phyloP scores from a whole-genome alignment of 2,113 vertebrate species.

The Apteryx owenii region DNA sequence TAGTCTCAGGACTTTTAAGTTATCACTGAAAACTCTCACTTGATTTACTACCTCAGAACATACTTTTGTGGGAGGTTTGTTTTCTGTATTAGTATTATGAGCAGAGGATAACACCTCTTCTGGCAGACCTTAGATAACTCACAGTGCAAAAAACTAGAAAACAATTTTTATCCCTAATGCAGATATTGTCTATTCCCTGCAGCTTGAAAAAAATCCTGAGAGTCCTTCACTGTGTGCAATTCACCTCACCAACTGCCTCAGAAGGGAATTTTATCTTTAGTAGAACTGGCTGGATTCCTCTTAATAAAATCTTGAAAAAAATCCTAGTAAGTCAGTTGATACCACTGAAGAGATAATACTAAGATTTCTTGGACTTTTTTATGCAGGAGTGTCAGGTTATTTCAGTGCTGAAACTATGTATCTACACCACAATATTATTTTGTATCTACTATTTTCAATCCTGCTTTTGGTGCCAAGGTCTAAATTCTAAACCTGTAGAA shows the following conservation, averaged over 20 bases:
- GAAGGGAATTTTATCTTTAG: background rate
- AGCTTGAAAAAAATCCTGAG: background rate
- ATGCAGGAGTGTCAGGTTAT: background rate
- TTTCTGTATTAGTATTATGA: background rate
- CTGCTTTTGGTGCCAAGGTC: background rate
- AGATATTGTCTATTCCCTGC: background rate
- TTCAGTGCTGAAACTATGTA: background rate
- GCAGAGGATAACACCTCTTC: background rate
- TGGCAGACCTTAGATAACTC: background rate
- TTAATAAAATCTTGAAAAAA: background rate
- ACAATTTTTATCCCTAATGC: background rate
- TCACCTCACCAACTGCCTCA: background rate
- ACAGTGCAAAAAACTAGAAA: background rate
- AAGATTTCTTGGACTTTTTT: background rate
- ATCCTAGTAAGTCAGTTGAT: background rate
- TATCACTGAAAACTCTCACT: background rate
- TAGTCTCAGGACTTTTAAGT: background rate
- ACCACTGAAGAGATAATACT: background rate
- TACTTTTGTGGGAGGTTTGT: background rate
- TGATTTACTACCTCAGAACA: background rate
- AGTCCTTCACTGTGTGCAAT: background rate
- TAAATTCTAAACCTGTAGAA: background rate
- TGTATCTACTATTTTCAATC: background rate
- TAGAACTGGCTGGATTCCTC: background rate
- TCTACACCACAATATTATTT: background rate